Percentiles rank a stretch among this genome's conserved stretches.
Conservation (phyloP, 2,113 vertebrate species). For the Rhizomys pruinosus region DNA sequence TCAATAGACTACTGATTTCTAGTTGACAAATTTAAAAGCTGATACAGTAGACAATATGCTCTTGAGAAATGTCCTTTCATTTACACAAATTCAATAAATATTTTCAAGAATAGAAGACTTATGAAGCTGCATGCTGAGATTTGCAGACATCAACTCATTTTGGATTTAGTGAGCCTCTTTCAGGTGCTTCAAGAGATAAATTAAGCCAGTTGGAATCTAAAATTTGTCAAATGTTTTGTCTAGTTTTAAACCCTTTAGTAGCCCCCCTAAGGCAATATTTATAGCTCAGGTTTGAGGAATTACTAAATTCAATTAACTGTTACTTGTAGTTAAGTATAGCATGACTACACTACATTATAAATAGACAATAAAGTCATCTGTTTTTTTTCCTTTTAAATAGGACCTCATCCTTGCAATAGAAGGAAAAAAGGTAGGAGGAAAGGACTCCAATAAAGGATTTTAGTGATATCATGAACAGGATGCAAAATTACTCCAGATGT, state of each 20-base stretch:
- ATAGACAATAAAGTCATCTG: no score
- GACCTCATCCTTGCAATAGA: neutral
- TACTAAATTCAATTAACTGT: constrained; percentile 12
- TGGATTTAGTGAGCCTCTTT: constrained; percentile 3
- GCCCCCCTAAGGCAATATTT: neutral
- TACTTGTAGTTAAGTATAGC: neutral
- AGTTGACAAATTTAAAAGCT: neutral
- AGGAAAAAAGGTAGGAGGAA: neutral
- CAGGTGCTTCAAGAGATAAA: constrained; percentile 5
- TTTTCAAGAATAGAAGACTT: neutral
- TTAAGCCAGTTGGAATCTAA: constrained; percentile 7
- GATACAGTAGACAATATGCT: neutral
- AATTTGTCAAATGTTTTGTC: constrained; percentile 9
- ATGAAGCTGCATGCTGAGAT: neutral
- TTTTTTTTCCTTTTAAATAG: neutral
- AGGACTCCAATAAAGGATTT: neutral
- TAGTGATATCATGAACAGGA: neutral
- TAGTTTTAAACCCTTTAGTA: constrained; percentile 37
- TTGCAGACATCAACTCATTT: neutral
- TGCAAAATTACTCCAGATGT: neutral
- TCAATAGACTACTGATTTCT: constrained; percentile 17
- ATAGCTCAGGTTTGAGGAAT: constrained; percentile 7
- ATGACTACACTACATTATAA: neutral
- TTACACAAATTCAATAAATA: neutral
- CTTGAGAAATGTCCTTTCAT: neutral